Base-by-base conservation (phyloP, 2,888 invertebrate genomes). In the Sphaerophoria taeniata region DNA sequence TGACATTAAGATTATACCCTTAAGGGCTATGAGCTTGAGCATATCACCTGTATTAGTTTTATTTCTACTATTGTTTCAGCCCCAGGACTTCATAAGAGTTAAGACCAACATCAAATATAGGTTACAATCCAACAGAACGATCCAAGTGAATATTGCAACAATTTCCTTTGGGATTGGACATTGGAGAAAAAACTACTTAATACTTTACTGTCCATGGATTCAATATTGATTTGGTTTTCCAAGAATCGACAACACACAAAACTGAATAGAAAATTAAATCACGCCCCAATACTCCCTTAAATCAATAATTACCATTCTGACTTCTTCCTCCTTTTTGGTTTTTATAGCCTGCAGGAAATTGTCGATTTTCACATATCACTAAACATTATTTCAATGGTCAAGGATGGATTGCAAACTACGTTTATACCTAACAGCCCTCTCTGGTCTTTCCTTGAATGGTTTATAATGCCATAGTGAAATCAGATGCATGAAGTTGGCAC, bases 281-380 rank as follows among this genome's bases (percentile, higher is more conserved):
- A 65, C 58, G 43, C 75, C 70, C 34, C 74, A 36, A 71, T 58
- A 72, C 39, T 60, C 65, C 49, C 71, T 39, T 36, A 58, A 73
- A 79, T 72, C 78, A 71, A 76, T 71, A 75, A 75, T 55, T 58
- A 67, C 65, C 71, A 81, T 53, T 71, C 58, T 34, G 53, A 58
- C 47, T 63, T 70, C 56, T 70, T 51, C 63, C 49, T n/a, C n/a
- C n/a, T n/a, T n/a, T n/a, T n/a, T n/a, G 16, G 56, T 47, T 69
- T 49, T 34, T 34, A 55, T 55, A 58, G 58, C 16, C 39, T 56
- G 70, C 31, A 71, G 81, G 81, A 81, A 81, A 81, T 81, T 71
- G 81, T 76, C 81, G 81, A 81, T 76, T 81, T 81, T 81, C 71
- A 76, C 81, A 76, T 75, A 71, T 71, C 81, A 81, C 51, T 71